Percentiles rank a stretch among this genome's conserved stretches.
Evolutionary conservation across 1,140 invertebrate species (phyloP).

Genomic region (Diachasma alloeum): DNA sequence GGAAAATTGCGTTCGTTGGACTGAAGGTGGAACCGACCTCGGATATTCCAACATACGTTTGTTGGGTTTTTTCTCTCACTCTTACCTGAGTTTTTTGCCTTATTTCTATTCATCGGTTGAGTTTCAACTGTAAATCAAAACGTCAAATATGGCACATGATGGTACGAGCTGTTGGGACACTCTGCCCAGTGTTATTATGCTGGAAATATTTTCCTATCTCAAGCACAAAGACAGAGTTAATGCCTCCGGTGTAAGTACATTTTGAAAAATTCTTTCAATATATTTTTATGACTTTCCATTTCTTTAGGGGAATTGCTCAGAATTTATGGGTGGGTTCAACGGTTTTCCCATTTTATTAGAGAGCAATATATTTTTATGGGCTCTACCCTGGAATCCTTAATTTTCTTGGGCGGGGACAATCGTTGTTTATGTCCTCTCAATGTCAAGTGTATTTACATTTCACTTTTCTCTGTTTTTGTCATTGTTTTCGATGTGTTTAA

Average conservation of each 20-base stretch:
- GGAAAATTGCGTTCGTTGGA: neutral
- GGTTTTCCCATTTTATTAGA: neutral
- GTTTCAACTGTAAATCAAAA: neutral
- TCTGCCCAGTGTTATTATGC: constrained; percentile 71
- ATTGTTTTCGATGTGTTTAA: neutral
- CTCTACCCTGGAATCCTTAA: neutral
- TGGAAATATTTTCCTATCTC: constrained; percentile 72
- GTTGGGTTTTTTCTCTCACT: neutral
- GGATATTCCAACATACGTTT: neutral
- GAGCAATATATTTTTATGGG: neutral
- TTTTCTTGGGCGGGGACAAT: neutral
- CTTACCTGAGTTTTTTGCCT: neutral
- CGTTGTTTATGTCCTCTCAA: neutral
- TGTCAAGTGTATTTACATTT: constrained; percentile 14
- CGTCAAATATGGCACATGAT: constrained; percentile 47
- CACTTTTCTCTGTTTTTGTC: neutral
- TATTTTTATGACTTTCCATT: neutral
- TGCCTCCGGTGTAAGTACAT: constrained; percentile 64
- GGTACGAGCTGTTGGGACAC: constrained; percentile 63
- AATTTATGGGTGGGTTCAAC: neutral
- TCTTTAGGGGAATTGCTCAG: neutral
- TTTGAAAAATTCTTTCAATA: constrained; percentile 1
- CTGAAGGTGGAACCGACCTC: constrained; percentile 1
- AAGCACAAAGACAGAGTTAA: constrained; percentile 66
- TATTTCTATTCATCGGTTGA: neutral